A percentile compares a stretch with the other conserved stretches of the same genome.
Conservation (phyloP, 92 coral and sea anemone species). For the Zoanthus gigantus region DNA sequence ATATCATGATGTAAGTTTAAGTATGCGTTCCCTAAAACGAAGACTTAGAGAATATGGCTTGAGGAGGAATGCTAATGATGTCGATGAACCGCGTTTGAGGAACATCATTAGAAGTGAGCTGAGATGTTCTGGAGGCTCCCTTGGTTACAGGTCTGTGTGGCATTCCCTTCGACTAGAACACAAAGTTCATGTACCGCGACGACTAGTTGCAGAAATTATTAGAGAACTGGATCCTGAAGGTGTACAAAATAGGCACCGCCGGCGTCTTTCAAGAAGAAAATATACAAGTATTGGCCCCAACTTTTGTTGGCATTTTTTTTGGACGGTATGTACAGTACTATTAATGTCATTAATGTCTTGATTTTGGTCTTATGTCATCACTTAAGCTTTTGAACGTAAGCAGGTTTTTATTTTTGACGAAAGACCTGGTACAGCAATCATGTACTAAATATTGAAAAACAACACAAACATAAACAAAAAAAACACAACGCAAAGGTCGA, state of each 20-base stretch:
- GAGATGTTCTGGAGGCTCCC: conserved; percentile 50
- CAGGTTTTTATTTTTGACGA: background rate
- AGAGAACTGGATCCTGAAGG: conserved; percentile 40
- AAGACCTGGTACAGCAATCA: background rate
- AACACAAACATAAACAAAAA: background rate
- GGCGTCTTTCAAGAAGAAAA: conserved; percentile 36
- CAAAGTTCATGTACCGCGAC: conserved; percentile 57
- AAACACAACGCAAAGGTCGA: background rate
- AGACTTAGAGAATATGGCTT: conserved; percentile 58
- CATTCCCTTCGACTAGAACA: conserved; percentile 59
- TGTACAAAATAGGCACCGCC: conserved; percentile 34
- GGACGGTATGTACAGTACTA: background rate
- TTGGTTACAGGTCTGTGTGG: conserved; percentile 72
- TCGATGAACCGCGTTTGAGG: conserved; percentile 25
- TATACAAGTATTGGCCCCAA: conserved; percentile 31
- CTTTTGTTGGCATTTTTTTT: background rate
- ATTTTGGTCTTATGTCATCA: background rate
- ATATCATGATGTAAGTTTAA: conserved; percentile 49
- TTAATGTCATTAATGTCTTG: background rate
- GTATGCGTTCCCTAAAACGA: conserved; percentile 60
- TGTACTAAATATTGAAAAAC: background rate
- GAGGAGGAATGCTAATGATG: conserved; percentile 51
- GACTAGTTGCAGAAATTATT: conserved; percentile 46
- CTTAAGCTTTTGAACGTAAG: background rate
- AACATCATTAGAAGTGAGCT: conserved; percentile 36